Conservation (phyloP, 2,113 vertebrate genomes). For the Astur gentilis region DNA sequence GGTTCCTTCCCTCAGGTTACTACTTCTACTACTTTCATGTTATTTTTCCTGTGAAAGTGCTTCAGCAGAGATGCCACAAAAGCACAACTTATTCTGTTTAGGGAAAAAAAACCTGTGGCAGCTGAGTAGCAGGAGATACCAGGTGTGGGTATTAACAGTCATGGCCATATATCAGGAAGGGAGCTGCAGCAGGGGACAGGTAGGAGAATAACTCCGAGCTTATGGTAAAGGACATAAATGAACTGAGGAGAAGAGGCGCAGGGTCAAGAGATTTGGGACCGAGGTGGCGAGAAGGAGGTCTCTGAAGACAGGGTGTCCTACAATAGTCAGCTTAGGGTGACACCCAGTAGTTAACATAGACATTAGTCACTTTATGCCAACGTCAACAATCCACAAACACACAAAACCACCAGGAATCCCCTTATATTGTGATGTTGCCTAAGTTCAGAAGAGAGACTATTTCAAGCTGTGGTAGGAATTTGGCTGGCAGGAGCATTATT, state of each 20-base stretch:
- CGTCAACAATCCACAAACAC: background rate
- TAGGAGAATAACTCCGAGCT: background rate
- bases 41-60: background rate
- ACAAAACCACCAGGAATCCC: background rate
- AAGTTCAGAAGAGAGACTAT: background rate
- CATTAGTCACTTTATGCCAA: background rate
- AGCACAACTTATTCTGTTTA: background rate
- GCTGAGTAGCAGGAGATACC: background rate
- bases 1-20: background rate
- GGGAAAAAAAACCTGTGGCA: background rate
- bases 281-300: background rate
- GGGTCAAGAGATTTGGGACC: background rate
- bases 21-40: accelerated
- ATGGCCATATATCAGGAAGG: background rate
- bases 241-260: background rate
- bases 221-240: background rate
- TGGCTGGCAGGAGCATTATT: background rate
- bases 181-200: background rate
- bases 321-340: background rate
- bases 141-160: background rate
- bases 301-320: background rate
- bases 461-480: background rate
- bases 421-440: background rate
- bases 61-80: background rate
- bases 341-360: background rate